Percentiles rank a stretch among this genome's conserved stretches.
phyloP scores from a whole-genome alignment of 92 coral and sea anemone species.

The Paragorgia papillata region DNA sequence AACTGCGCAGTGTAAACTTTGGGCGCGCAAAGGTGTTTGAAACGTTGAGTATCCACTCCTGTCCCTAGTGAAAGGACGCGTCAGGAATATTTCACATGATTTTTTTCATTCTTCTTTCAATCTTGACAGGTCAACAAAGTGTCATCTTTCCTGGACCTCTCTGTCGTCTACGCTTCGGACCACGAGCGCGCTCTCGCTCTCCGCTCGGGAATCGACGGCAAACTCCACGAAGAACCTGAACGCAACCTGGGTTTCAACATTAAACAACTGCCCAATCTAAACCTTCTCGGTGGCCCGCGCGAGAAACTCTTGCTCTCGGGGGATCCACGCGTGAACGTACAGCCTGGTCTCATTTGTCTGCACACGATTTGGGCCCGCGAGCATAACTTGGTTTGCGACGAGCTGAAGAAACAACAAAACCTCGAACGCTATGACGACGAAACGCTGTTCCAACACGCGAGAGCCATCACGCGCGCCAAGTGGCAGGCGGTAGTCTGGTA shows the following conservation, averaged over 20 bases:
- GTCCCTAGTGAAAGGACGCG: no score
- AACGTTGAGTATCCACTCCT: no score
- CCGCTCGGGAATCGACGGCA: conserved; percentile 77
- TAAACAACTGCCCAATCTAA: conserved; percentile 86
- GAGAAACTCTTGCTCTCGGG: conserved; percentile 96
- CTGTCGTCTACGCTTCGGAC: conserved; percentile 90
- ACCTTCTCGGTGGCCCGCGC: conserved; percentile 93
- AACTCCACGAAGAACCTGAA: conserved; percentile 71
- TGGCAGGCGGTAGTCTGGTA: conserved; percentile 95
- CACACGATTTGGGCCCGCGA: conserved; percentile 97
- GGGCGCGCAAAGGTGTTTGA: no score
- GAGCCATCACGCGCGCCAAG: conserved; percentile 88
- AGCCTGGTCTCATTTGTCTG: conserved; percentile 93
- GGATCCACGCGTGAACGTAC: conserved; percentile 98
- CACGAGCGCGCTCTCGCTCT: conserved; percentile 70
- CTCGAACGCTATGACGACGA: conserved; percentile 83
- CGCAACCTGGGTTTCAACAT: conserved; percentile 77
- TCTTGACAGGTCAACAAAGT: conserved; percentile 87
- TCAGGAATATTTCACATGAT: no score
- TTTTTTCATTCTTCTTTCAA: background rate
- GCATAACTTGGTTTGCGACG: conserved; percentile 93
- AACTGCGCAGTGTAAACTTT: no score
- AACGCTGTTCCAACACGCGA: conserved; percentile 90
- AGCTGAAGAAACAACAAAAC: conserved; percentile 68
- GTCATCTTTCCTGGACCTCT: conserved; percentile 87